A percentile compares a stretch with the other conserved stretches of the same genome.
Conservation (phyloP, 2,888 invertebrate genomes). For the Cyrtodaria siliqua region DNA sequence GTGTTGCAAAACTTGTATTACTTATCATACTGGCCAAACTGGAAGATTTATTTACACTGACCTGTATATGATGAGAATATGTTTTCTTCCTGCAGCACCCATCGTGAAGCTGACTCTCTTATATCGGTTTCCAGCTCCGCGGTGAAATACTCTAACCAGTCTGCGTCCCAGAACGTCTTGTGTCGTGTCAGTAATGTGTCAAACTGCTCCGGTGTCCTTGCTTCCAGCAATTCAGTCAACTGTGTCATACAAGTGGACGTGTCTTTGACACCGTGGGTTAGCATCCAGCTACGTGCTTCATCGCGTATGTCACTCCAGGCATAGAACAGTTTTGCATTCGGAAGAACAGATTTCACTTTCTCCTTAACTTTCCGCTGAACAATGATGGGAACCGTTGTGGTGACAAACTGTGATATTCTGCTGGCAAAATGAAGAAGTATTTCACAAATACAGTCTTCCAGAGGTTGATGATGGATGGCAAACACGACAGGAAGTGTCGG, state of each 20-base stretch:
- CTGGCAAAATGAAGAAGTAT: constrained; percentile 1
- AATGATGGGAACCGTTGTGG: neutral
- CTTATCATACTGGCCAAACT: too few relatives aligned
- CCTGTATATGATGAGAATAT: constrained; percentile 18
- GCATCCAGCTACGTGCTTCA: neutral
- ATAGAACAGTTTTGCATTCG: constrained; percentile 8
- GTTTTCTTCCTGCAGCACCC: constrained; percentile 15
- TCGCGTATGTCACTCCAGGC: constrained; percentile 19
- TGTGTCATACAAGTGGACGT: neutral
- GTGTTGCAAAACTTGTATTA: too few relatives aligned
- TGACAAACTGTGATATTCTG: constrained; percentile 5
- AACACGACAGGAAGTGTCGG: constrained; percentile 19
- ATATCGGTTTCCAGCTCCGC: constrained; percentile 15
- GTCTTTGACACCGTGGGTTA: neutral
- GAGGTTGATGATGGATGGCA: constrained; percentile 13
- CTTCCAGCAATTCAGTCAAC: constrained; percentile 7
- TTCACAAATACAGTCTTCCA: constrained; percentile 5
- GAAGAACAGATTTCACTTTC: neutral
- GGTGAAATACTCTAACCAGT: constrained; percentile 8
- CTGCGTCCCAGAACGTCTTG: constrained; percentile 2
- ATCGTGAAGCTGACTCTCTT: constrained; percentile 1
- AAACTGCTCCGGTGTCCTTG: constrained; percentile 1
- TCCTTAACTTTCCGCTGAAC: constrained; percentile 8
- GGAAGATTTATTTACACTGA: too few relatives aligned
- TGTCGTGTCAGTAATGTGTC: constrained; percentile 1